Evolutionary conservation across 2,113 vertebrate genomes (phyloP).

Genomic region (Uria lomvia): DNA sequence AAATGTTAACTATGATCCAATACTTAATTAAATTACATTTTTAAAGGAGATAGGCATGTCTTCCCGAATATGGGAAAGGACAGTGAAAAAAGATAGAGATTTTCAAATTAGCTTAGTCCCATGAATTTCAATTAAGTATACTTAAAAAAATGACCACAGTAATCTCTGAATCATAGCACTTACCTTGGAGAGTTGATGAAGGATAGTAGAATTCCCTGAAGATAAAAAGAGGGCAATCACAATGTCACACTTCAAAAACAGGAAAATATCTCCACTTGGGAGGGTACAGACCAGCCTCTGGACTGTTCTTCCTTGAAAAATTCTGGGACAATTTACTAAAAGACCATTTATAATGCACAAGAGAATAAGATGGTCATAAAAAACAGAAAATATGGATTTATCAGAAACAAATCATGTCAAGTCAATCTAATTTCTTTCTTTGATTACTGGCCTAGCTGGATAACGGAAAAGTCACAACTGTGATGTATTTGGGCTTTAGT

Average conservation of each 20-base stretch:
- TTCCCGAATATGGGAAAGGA: neutral
- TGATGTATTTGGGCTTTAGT: neutral
- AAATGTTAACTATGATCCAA: neutral
- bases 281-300: neutral
- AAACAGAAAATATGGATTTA: neutral
- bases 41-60: neutral
- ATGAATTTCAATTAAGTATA: slow-evolving; percentile 3
- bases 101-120: neutral
- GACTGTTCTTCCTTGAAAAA: neutral
- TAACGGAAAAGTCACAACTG: neutral
- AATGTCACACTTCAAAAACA: neutral
- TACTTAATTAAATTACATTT: neutral
- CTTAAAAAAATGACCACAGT: neutral
- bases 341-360: neutral
- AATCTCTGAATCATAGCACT: slow-evolving; percentile 22
- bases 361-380: neutral
- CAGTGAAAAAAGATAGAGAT: neutral
- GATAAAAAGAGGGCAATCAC: neutral
- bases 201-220: neutral
- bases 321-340: neutral
- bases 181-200: neutral
- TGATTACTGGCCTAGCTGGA: neutral
- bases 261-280: neutral
- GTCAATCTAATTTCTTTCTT: neutral
- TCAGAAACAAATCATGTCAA: neutral